Percentiles rank a stretch among this genome's conserved stretches.
These are phyloP conservation scores for Idaea dimidiata DNA, from an alignment of 2,888 invertebrate species.

Conservation along the genomic window DNA sequence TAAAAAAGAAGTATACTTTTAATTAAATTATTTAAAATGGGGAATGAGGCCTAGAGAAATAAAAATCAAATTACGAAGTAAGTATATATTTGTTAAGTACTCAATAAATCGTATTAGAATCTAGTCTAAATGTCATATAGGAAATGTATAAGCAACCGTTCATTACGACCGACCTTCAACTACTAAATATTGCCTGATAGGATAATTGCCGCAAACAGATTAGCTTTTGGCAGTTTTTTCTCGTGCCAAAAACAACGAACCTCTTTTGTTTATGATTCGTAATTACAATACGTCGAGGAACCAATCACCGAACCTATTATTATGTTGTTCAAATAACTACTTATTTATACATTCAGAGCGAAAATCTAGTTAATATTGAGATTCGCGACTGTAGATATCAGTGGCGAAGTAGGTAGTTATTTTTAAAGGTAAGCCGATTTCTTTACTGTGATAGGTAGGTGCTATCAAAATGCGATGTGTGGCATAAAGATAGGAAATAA, in stretches of 20 bases:
- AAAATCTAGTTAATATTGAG: slow-evolving; percentile 55
- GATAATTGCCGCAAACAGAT: slow-evolving; percentile 75
- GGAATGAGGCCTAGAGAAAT: no score
- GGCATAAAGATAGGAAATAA: no score
- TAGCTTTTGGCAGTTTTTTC: slow-evolving; percentile 75
- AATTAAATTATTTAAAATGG: no score
- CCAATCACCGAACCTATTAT: slow-evolving; percentile 75
- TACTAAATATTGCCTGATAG: slow-evolving; percentile 70
- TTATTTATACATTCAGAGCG: slow-evolving; percentile 61
- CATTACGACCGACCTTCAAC: slow-evolving; percentile 67
- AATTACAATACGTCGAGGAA: slow-evolving; percentile 70
- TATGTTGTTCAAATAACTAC: slow-evolving; percentile 76
- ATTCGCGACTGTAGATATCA: not conserved
- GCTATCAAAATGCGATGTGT: no score
- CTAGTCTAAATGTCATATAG: slow-evolving; percentile 44
- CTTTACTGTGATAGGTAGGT: not conserved
- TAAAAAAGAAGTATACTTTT: no score
- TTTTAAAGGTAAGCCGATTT: not conserved
- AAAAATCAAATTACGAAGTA: no score
- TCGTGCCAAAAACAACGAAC: slow-evolving; percentile 47
- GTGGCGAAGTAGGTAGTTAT: not conserved
- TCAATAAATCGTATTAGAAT: not conserved
- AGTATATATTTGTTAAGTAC: no score
- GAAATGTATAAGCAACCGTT: slow-evolving; percentile 55
- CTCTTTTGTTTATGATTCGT: slow-evolving; percentile 74